Base-by-base conservation (phyloP, 2,113 vertebrate genomes). In the Caloenas nicobarica region DNA sequence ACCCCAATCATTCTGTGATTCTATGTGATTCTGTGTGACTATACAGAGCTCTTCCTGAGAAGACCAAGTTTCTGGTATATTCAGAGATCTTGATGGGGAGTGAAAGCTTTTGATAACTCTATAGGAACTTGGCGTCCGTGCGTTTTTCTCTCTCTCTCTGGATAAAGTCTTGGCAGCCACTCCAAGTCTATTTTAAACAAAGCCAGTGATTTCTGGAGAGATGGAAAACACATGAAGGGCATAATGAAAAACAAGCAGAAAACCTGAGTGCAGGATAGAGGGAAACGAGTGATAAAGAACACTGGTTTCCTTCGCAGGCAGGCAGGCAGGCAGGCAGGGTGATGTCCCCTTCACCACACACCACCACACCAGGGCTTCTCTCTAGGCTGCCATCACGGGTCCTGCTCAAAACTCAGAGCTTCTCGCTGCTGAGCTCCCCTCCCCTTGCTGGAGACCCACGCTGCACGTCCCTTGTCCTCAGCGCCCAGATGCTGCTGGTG, bases 211-310 rank as follows among this genome's bases (percentile, higher is more conserved):
- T 97, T 96, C 92, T 92, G 88, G 77, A 94, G 86, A 86, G 92
- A 97, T 96, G 88, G 86, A 96, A 97, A 96, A 96, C 93, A 96
- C 77, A 93, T 91, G 82, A 96, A 96, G 87, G 94, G 92, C 94
- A 93, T 54, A 85, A 60, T 81, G 83, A 92, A 94, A 96, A 94
- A 89, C 83, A 94, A 96, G 87, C 68, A 94, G 92, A 95, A 95
- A 96, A 95, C 89, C 50, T 89, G 79, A 94, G 66, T 86, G 68
- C 60, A 42, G 62, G 76, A 91, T 36, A 92, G 65, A 0, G 31
- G 24, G 86, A 73, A 91, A 81, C 42, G 60, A 70, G 50, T 81
- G 88, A 94, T 86, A 81, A 94, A 81, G 53, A 93, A 70, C 77
- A 66, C 31, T 54, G 40, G 40, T 58, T 95, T 95, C 54, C 44